Conservation (phyloP, 2,797 vertebrate genomes). For the Etheostoma nigrum region DNA sequence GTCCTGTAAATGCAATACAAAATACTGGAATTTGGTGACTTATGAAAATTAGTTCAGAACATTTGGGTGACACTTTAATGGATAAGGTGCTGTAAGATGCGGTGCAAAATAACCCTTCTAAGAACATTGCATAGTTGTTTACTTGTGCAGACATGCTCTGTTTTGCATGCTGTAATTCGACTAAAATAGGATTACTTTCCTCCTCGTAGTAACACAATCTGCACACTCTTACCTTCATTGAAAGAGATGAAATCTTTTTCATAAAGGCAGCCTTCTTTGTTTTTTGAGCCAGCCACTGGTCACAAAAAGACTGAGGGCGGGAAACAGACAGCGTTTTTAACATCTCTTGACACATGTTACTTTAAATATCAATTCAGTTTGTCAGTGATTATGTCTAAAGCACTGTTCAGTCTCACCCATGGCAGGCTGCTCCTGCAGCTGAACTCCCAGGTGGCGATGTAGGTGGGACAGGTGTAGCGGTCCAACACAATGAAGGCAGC, state of each 20-base stretch:
- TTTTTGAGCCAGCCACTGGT: conserved; percentile 13
- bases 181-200: background rate
- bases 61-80: background rate
- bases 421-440: conserved; percentile 75
- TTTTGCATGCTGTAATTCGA: too few relatives aligned
- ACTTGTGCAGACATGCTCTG: background rate
- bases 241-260: conserved; percentile 19
- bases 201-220: too few relatives aligned
- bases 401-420: conserved; percentile 55
- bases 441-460: conserved; percentile 84
- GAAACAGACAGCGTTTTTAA: background rate
- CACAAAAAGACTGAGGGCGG: conserved; percentile 53
- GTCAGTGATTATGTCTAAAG: too few relatives aligned
- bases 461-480: conserved; percentile 80
- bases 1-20: background rate
- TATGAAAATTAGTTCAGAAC: background rate
- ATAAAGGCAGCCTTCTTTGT: conserved; percentile 60
- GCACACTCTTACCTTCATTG: conserved; percentile 1
- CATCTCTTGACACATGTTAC: too few relatives aligned
- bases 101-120: background rate
- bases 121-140: background rate
- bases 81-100: background rate
- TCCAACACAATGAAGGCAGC: conserved; percentile 83
- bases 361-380: too few relatives aligned
- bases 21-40: background rate